These are phyloP conservation scores for Drosophila nr. perissopoda DNA, from an alignment of 2,888 invertebrate species.

Conservation along the genomic window DNA sequence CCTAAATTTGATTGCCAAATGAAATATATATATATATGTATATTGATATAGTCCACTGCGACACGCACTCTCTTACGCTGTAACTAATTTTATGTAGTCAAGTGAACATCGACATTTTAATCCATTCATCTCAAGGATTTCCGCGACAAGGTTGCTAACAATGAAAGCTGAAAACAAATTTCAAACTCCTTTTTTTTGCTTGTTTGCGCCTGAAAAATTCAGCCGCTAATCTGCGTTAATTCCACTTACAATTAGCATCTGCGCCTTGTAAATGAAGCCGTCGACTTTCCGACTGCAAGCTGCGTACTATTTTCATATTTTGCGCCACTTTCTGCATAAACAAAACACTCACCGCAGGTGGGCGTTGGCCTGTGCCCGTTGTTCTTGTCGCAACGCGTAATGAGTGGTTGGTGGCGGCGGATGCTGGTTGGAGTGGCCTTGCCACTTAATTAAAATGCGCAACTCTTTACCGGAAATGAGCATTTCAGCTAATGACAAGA, in stretches of 20 bases:
- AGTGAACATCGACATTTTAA: constrained; percentile 27
- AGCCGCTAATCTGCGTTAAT: constrained; percentile 74
- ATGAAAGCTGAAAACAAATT: constrained; percentile 46
- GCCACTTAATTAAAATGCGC: constrained; percentile 75
- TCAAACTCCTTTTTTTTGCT: constrained; percentile 32
- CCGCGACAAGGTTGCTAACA: constrained; percentile 55
- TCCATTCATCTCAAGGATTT: constrained; percentile 49
- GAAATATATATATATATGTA: constrained; percentile 10
- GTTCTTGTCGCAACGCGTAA: background rate
- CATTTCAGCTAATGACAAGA: constrained; percentile 75
- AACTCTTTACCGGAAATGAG: constrained; percentile 79
- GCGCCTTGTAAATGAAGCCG: constrained; percentile 66
- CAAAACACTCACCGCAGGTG: constrained; percentile 68
- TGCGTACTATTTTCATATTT: constrained; percentile 72
- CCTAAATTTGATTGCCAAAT: constrained; percentile 12
- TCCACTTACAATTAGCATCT: constrained; percentile 79
- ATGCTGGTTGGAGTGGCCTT: constrained; percentile 16
- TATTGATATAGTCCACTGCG: background rate
- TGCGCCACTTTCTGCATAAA: constrained; percentile 60
- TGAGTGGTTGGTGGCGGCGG: background rate
- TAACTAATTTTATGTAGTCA: constrained; percentile 24
- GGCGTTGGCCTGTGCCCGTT: constrained; percentile 21
- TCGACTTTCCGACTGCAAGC: constrained; percentile 44
- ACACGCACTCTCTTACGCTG: background rate
- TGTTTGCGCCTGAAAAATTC: constrained; percentile 43